Evolutionary conservation across 2,113 vertebrate genomes (phyloP), one percentile per base, ranked within the genome.

Genomic region (Nesogale talazaci): DNA sequence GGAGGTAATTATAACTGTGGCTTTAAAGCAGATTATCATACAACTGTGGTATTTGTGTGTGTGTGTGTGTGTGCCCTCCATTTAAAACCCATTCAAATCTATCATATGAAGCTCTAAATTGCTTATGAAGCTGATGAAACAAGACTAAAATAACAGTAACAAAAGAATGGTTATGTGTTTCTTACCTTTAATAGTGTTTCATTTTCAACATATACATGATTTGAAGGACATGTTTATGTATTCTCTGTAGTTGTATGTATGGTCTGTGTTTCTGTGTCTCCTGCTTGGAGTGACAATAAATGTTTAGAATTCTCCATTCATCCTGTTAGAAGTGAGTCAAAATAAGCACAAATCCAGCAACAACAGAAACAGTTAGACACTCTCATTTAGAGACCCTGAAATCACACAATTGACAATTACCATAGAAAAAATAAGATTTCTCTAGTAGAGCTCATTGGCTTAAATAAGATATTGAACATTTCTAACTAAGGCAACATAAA

Each of bases 61-160:
- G 4, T 52, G 46, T 52, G 9, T 25, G 9, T 27, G 25, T 25
- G 72, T 34, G 70, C 77, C 91, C 88, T 93, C 89, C 75, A 93
- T 40, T 81, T 94, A 31, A 94, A 96, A 90, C 0, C 4, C 46
- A 95, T 86, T 95, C 88, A 86, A 89, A 65, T 83, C 65, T 91
- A n/a, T 94, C 85, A 72, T 52, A 52, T 6, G 46, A 52, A 52
- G 46, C 46, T 12, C 80, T 95, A 83, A 92, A 91, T 87, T 95
- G 40, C 61, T 91, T 94, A 57, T 89, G 29, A 94, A 83, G 40
- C 76, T 91, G 25, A 86, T 90, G 80, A 86, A 94, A 90, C 14
- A 77, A 94, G 19, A 38, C 36, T 86, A 93, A 25, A 89, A 27
- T 70, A 94, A 61, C 14, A 79, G 67, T 72, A 94, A 74, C 82